These are phyloP conservation scores for Antitype chi DNA, from an alignment of 2,888 invertebrate species.

Conservation along the genomic window DNA sequence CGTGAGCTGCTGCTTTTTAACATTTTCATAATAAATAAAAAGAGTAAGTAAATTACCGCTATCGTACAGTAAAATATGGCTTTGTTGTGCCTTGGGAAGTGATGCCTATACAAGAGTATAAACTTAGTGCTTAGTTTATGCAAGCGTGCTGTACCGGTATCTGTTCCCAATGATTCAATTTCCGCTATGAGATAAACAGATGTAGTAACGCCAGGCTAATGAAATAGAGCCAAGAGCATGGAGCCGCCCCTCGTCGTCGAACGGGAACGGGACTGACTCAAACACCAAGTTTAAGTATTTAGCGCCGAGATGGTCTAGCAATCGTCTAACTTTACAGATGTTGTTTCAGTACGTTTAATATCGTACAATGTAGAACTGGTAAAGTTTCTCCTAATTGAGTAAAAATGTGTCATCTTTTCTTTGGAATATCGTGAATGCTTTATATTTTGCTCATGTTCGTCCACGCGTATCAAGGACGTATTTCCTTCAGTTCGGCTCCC, in stretches of 20 bases:
- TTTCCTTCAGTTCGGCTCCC: slow-evolving; percentile 29
- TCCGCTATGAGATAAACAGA: slow-evolving; percentile 58
- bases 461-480: slow-evolving; percentile 39
- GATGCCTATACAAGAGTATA: slow-evolving; percentile 14
- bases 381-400: slow-evolving; percentile 25
- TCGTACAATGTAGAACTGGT: slow-evolving; percentile 10
- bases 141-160: slow-evolving; percentile 37
- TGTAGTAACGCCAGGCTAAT: slow-evolving; percentile 50
- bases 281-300: slow-evolving; percentile 45
- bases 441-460: slow-evolving; percentile 50
- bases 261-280: slow-evolving; percentile 27
- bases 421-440: slow-evolving; percentile 23
- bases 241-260: slow-evolving; percentile 13
- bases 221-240: slow-evolving; percentile 53
- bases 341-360: slow-evolving; percentile 32
- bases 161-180: slow-evolving; percentile 57
- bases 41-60: slow-evolving; percentile 30
- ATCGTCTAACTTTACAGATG: slow-evolving; percentile 44
- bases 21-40: slow-evolving; percentile 49
- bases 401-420: slow-evolving; percentile 34
- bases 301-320: slow-evolving; percentile 30
- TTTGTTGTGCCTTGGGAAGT: slow-evolving; percentile 35
- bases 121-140: slow-evolving; percentile 35
- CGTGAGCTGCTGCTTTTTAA: slow-evolving; percentile 40
- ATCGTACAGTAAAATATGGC: slow-evolving; percentile 23